Percentiles rank a stretch among this genome's conserved stretches.
phyloP scores from a whole-genome alignment of 2,113 vertebrate genomes.

The Etheostoma spectabile region DNA sequence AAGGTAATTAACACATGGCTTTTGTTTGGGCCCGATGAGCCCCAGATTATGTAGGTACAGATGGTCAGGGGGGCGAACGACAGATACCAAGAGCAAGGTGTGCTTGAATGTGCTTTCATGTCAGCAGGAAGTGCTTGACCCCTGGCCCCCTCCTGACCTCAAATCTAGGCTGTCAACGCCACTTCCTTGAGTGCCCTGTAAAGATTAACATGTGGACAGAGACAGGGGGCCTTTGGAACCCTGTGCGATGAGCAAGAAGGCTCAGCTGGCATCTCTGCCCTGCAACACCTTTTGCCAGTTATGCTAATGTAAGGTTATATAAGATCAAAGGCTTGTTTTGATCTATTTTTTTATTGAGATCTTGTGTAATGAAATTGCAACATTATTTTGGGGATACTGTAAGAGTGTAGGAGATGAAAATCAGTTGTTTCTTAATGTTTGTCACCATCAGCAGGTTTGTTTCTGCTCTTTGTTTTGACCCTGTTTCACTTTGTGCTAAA shows the following conservation, averaged over 20 bases:
- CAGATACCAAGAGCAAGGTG: constrained; percentile 84
- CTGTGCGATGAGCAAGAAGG: constrained; percentile 53
- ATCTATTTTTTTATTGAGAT: constrained; percentile 19
- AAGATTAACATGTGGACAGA: constrained; percentile 83
- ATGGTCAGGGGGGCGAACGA: constrained; percentile 72
- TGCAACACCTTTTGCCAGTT: constrained; percentile 46
- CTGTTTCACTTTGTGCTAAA: constrained; percentile 43
- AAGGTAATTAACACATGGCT: constrained; percentile 87
- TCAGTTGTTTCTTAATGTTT: not conserved
- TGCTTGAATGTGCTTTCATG: constrained; percentile 84
- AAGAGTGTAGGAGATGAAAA: not conserved
- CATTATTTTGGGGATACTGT: not conserved
- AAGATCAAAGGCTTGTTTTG: constrained; percentile 54
- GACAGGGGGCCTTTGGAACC: constrained; percentile 55
- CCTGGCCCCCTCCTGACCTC: constrained; percentile 78
- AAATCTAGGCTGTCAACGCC: constrained; percentile 82
- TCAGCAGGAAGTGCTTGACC: constrained; percentile 84
- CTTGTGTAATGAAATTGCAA: constrained; percentile 15
- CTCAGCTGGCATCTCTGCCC: constrained; percentile 66
- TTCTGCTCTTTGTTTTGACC: constrained; percentile 34
- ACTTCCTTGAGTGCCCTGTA: constrained; percentile 80
- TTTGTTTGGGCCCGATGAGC: constrained; percentile 83
- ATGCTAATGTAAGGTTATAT: constrained; percentile 50
- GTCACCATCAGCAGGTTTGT: constrained; percentile 22
- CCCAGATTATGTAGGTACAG: constrained; percentile 84